These are phyloP conservation scores for Drosophila picticornis DNA, from an alignment of 2,888 invertebrate genomes.

Conservation along the genomic window DNA sequence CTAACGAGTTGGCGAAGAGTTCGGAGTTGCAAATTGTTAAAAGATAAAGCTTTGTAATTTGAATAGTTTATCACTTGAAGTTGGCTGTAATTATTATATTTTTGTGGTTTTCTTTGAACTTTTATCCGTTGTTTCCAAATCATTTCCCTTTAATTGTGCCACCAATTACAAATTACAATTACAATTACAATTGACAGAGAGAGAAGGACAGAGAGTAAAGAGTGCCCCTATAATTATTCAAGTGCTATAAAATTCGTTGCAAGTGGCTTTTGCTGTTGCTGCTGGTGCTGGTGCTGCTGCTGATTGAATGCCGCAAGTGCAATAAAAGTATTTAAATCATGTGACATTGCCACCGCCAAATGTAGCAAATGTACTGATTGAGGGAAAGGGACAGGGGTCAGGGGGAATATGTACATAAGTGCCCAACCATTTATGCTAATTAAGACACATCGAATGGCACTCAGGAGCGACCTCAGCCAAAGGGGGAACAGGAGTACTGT, in stretches of 20 bases:
- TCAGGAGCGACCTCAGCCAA: constrained; percentile 4
- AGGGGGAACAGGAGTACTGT: background rate
- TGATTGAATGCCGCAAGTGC: constrained; percentile 66
- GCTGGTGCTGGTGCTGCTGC: constrained; percentile 29
- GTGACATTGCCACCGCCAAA: constrained; percentile 38
- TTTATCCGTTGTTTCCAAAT: constrained; percentile 40
- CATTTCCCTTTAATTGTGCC: constrained; percentile 62
- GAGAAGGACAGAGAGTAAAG: constrained; percentile 9
- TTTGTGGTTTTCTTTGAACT: constrained; percentile 12
- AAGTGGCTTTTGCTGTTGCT: constrained; percentile 2
- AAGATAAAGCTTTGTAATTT: background rate
- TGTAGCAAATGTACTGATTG: constrained; percentile 18
- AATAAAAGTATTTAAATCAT: constrained; percentile 67
- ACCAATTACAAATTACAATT: constrained; percentile 68
- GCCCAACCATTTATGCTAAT: constrained; percentile 69
- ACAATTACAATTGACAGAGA: constrained; percentile 49
- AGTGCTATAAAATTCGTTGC: constrained; percentile 29
- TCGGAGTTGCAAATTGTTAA: background rate
- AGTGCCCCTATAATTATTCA: constrained; percentile 67
- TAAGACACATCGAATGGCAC: constrained; percentile 70
- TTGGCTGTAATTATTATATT: background rate
- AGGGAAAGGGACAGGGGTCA: background rate
- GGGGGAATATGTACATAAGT: constrained; percentile 24
- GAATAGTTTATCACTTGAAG: background rate
- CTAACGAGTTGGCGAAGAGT: background rate